phyloP scores from a whole-genome alignment of 2,797 vertebrate genomes.

The Sebastolobus alascanus region DNA sequence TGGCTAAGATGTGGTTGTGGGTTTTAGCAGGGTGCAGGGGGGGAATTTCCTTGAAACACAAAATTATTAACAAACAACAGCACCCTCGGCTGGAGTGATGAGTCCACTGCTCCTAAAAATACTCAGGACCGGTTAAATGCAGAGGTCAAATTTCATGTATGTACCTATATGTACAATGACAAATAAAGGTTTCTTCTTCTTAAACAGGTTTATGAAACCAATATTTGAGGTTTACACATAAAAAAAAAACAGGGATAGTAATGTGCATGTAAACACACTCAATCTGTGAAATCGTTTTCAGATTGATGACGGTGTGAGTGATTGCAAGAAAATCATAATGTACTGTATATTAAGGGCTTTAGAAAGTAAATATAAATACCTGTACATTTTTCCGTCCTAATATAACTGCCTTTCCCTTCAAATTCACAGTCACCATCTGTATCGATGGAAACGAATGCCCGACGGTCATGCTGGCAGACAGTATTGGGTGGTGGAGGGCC shows the following conservation, averaged over 20 bases:
- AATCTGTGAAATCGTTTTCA: neutral
- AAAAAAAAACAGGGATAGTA: neutral
- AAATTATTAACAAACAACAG: neutral
- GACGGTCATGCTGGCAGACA: slow-evolving; percentile 24
- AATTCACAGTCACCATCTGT: neutral
- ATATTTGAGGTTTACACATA: neutral
- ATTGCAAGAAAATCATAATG: neutral
- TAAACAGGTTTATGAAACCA: neutral
- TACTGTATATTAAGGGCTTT: neutral
- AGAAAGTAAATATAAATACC: slow-evolving; percentile 38
- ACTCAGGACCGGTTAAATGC: too few relatives aligned
- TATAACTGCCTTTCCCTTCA: fast-evolving
- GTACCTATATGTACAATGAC: too few relatives aligned
- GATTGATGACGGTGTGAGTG: neutral
- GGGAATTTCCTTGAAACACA: neutral
- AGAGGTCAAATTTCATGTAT: too few relatives aligned
- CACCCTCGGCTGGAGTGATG: neutral
- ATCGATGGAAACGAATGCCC: neutral
- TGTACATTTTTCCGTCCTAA: neutral
- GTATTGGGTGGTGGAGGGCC: neutral
- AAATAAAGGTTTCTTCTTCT: too few relatives aligned
- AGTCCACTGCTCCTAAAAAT: too few relatives aligned
- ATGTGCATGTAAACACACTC: neutral
- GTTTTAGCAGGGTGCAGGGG: neutral
- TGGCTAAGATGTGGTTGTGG: fast-evolving